Conservation (phyloP, 2,113 vertebrate species). For the Epinephelus fuscoguttatus region DNA sequence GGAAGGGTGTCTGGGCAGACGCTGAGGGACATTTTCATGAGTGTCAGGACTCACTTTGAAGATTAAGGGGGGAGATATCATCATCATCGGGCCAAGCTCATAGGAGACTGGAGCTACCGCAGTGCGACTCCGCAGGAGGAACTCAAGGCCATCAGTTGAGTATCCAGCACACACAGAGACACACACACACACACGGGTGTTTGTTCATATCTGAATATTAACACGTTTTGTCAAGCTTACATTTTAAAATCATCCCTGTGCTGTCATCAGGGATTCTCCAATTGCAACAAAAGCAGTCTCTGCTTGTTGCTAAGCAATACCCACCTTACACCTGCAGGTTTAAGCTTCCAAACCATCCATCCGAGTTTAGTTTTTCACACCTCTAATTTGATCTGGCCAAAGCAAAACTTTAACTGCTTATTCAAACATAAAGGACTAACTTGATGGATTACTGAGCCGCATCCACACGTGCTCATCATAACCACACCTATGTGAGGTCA, state of each 20-base stretch:
- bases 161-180: background rate
- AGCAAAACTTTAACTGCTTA: background rate
- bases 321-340: slow-evolving; percentile 41
- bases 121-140: slow-evolving; percentile 26
- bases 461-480: slow-evolving; percentile 3
- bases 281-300: slow-evolving; percentile 32
- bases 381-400: slow-evolving; percentile 18
- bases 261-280: background rate
- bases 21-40: slow-evolving; percentile 59
- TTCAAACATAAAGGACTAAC: slow-evolving; percentile 9
- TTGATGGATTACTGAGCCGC: background rate
- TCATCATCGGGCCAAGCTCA: slow-evolving; percentile 45
- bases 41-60: slow-evolving; percentile 76
- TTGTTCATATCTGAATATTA: slow-evolving; percentile 36
- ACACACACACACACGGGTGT: background rate
- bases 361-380: background rate
- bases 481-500: slow-evolving; percentile 46
- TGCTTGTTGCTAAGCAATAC: slow-evolving; percentile 75
- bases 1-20: slow-evolving; percentile 16
- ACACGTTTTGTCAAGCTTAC: slow-evolving; percentile 1
- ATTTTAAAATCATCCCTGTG: slow-evolving; percentile 2
- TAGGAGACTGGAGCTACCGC: slow-evolving; percentile 34
- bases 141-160: slow-evolving; percentile 31
- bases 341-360: slow-evolving; percentile 17
- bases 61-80: slow-evolving; percentile 70